Evolutionary conservation across 2,113 vertebrate species (phyloP).

Genomic region (Odobenus rosmarus): DNA sequence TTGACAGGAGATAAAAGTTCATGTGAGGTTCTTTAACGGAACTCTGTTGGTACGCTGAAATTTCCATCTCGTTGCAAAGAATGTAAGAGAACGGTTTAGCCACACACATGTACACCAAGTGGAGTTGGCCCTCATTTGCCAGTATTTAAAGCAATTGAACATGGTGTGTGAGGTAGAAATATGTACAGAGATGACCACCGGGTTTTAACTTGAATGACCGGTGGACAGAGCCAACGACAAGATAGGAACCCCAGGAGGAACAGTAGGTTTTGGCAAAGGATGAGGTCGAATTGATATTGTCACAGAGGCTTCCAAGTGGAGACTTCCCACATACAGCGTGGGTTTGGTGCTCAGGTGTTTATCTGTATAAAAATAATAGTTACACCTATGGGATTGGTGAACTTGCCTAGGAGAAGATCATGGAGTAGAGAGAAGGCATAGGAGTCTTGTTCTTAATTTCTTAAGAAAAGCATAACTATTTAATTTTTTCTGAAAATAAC

Average conservation of each 20-base stretch:
- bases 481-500: constrained; percentile 7
- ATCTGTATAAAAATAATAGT: not conserved
- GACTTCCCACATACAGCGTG: not conserved
- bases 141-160: constrained; percentile 39
- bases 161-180: not conserved
- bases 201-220: not conserved
- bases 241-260: not conserved
- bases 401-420: not conserved
- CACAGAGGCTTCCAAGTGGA: not conserved
- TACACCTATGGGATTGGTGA: not conserved
- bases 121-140: not conserved
- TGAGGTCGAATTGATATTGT: not conserved
- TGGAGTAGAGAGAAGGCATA: not conserved
- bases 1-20: constrained; percentile 20
- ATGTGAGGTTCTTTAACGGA: not conserved
- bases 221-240: not conserved
- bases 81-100: not conserved
- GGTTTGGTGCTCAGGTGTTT: constrained; percentile 35
- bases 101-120: not conserved
- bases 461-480: not conserved
- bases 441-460: constrained; percentile 18
- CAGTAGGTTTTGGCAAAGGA: not conserved
- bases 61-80: not conserved
- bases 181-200: not conserved
- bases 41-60: not conserved